These are phyloP conservation scores for Pterostichus niger DNA, from an alignment of 2,888 invertebrate species.

Conservation along the genomic window DNA sequence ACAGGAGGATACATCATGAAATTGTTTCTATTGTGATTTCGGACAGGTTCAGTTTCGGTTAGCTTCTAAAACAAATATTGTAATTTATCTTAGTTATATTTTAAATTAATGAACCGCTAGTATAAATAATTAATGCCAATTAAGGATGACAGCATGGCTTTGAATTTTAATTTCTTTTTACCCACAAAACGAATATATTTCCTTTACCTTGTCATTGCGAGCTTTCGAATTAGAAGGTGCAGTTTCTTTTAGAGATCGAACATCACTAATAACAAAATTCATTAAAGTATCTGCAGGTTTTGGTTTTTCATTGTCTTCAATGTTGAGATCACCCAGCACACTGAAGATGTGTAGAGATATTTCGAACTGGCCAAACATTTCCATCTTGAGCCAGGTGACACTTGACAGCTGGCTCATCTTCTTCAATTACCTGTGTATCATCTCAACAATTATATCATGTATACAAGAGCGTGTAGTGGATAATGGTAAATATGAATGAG, in stretches of 20 bases:
- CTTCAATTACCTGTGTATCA: conserved; percentile 18
- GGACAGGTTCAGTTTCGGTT: background rate
- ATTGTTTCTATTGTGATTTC: conserved; percentile 3
- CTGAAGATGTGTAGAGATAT: conserved; percentile 9
- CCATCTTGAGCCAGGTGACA: conserved; percentile 41
- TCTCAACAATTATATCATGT: background rate
- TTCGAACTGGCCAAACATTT: conserved; percentile 4
- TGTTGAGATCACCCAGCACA: conserved; percentile 35
- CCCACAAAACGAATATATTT: no score
- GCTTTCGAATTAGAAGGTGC: no score
- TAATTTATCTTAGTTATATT: background rate
- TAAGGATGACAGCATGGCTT: no score
- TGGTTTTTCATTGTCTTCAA: background rate
- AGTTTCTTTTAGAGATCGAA: background rate
- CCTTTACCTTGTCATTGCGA: no score
- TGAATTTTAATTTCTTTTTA: no score
- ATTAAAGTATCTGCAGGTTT: background rate
- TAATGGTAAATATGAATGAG: no score
- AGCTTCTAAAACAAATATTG: background rate
- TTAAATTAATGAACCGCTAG: background rate
- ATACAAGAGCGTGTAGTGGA: no score
- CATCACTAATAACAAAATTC: conserved; percentile 40
- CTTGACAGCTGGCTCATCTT: conserved; percentile 31
- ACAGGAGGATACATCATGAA: background rate
- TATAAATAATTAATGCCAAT: no score